phyloP scores from a whole-genome alignment of 2,797 vertebrate genomes.

The Typhlichthys eigenmanni region DNA sequence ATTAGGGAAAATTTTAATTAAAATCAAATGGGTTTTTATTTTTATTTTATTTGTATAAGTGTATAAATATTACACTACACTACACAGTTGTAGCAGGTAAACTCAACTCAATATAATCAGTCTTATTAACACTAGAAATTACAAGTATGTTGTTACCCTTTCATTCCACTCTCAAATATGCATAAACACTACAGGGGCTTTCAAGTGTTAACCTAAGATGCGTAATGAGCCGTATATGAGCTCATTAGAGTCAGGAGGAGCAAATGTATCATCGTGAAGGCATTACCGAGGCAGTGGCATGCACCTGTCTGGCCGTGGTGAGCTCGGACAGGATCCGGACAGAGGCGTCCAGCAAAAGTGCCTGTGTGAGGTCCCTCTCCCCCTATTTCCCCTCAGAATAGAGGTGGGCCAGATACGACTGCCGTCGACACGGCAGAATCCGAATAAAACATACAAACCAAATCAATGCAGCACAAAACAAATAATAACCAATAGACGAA shows the following conservation, averaged over 20 bases:
- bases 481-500: constrained; percentile 1
- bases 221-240: neutral
- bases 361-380: constrained; percentile 74
- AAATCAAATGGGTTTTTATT: too few species aligned
- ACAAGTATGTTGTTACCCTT: too few species aligned
- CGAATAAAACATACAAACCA: constrained; percentile 19
- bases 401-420: constrained; percentile 80
- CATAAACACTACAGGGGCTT: too few species aligned
- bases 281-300: constrained; percentile 57
- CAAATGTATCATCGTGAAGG: too few species aligned
- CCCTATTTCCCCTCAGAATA: constrained; percentile 78
- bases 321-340: constrained; percentile 81
- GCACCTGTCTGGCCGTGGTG: constrained; percentile 86
- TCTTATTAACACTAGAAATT: too few species aligned
- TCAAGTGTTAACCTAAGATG: too few species aligned
- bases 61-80: too few species aligned
- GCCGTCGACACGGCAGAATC: constrained; percentile 45
- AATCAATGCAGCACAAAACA: constrained; percentile 18
- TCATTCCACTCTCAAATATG: too few species aligned
- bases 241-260: neutral
- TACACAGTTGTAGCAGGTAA: too few species aligned
- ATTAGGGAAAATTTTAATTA: too few species aligned
- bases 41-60: too few species aligned
- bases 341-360: constrained; percentile 78
- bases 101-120: too few species aligned